These are phyloP conservation scores for Scaptomyza tumidula DNA, from an alignment of 2,888 invertebrate species.

Conservation along the genomic window DNA sequence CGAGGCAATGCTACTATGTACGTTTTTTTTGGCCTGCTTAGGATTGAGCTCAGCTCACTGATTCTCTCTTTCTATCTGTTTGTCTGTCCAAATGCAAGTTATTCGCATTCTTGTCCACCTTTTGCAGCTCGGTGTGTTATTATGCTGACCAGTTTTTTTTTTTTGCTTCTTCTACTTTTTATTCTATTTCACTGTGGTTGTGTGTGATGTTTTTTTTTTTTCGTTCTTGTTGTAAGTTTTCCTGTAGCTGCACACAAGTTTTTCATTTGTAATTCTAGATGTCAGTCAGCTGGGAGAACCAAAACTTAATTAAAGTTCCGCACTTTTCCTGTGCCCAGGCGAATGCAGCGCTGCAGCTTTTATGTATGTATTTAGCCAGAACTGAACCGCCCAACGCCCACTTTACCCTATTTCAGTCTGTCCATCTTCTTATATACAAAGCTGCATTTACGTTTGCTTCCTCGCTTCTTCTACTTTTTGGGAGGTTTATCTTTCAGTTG, in stretches of 20 bases:
- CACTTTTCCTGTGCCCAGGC: conserved; percentile 66
- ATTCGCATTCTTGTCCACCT: conserved; percentile 74
- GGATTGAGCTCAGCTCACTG: conserved; percentile 56
- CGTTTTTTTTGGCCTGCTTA: conserved; percentile 49
- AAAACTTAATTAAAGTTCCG: conserved; percentile 83
- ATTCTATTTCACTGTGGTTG: conserved; percentile 15
- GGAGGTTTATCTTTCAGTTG: conserved; percentile 57
- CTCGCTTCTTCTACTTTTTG: background rate
- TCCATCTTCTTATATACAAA: conserved; percentile 14
- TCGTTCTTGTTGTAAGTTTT: conserved; percentile 40
- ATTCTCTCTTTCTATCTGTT: conserved; percentile 38
- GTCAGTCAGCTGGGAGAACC: conserved; percentile 82
- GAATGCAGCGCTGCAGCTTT: conserved; percentile 30
- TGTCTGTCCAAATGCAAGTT: conserved; percentile 68
- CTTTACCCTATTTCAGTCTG: conserved; percentile 29
- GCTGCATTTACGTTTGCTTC: conserved; percentile 3
- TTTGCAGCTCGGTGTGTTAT: conserved; percentile 74
- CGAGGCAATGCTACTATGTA: conserved; percentile 30
- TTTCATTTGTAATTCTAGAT: conserved; percentile 82
- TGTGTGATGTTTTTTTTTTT: conserved; percentile 18
- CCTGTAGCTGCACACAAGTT: conserved; percentile 77
- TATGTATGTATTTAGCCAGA: conserved; percentile 52
- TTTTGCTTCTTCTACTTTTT: conserved; percentile 28
- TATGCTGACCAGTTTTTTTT: conserved; percentile 52
- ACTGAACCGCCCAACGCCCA: conserved; percentile 25